phyloP scores from a whole-genome alignment of 2,797 vertebrate genomes.

The Jordanella pulchra region DNA sequence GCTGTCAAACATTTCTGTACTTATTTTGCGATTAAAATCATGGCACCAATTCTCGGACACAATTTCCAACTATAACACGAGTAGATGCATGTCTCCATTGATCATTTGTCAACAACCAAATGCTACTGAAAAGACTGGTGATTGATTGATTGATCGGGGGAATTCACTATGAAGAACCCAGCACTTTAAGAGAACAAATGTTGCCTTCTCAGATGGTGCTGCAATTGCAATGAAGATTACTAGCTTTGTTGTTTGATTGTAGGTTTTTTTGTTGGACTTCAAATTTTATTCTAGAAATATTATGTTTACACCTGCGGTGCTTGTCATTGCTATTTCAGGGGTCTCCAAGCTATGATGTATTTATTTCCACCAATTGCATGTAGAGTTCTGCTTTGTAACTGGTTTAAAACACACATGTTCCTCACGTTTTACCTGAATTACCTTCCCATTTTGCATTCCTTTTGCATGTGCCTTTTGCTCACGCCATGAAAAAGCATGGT shows the following conservation, averaged over 20 bases:
- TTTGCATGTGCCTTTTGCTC: conserved; percentile 36
- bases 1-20: conserved; percentile 66
- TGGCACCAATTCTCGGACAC: conserved; percentile 38
- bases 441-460: conserved; percentile 68
- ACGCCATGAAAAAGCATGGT: conserved; percentile 24
- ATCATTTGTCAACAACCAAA: conserved; percentile 46
- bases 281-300: conserved; percentile 33
- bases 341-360: conserved; percentile 31
- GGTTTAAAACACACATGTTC: conserved; percentile 26
- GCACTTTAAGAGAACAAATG: conserved; percentile 67
- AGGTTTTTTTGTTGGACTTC: conserved; percentile 24
- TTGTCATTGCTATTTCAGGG: conserved; percentile 45
- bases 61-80: conserved; percentile 37
- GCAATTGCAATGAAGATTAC: conserved; percentile 42
- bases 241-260: background rate
- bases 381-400: conserved; percentile 34
- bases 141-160: conserved; percentile 46
- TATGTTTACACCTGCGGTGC: conserved; percentile 51
- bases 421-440: conserved; percentile 18
- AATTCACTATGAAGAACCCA: conserved; percentile 40
- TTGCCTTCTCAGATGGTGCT: conserved; percentile 57
- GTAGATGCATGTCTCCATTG: conserved; percentile 37
- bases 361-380: conserved; percentile 35
- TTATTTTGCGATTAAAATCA: conserved; percentile 71
- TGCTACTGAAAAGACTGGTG: conserved; percentile 45